Evolutionary conservation across 2,888 invertebrate genomes (phyloP).

Genomic region (Diarsia mendica): DNA sequence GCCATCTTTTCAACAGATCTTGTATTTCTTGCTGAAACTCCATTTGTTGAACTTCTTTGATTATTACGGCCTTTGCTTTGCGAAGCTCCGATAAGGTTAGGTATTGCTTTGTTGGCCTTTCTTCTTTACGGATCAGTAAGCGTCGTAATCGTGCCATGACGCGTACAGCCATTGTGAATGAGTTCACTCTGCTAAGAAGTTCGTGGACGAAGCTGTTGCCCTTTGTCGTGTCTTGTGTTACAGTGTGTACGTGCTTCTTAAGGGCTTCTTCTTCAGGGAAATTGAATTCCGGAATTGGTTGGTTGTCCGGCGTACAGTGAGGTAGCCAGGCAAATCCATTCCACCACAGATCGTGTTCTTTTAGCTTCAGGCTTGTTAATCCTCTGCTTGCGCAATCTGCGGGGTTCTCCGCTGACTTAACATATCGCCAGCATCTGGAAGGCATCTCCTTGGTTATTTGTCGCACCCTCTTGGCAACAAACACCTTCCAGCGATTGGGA

Average conservation of each 20-base stretch:
- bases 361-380: not conserved
- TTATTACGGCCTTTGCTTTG: constrained; percentile 1
- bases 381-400: constrained; percentile 54
- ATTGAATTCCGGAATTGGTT: not conserved
- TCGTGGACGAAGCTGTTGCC: not conserved
- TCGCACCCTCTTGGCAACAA: not conserved
- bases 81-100: not conserved
- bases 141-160: constrained; percentile 4
- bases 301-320: not conserved
- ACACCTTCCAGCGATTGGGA: not conserved
- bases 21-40: constrained; percentile 13
- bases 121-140: not conserved
- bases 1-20: not conserved
- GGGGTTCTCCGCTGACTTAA: constrained; percentile 49
- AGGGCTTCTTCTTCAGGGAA: not conserved
- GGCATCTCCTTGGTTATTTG: not conserved
- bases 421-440: not conserved
- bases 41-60: constrained; percentile 2
- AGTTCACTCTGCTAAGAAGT: not conserved
- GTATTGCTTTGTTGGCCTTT: not conserved
- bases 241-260: not conserved
- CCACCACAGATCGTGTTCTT: constrained; percentile 5
- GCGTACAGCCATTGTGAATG: constrained; percentile 2
- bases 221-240: constrained; percentile 3
- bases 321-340: constrained; percentile 5